These are phyloP conservation scores for Contarinia nasturtii DNA, from an alignment of 1,140 invertebrate genomes.

Conservation along the genomic window DNA sequence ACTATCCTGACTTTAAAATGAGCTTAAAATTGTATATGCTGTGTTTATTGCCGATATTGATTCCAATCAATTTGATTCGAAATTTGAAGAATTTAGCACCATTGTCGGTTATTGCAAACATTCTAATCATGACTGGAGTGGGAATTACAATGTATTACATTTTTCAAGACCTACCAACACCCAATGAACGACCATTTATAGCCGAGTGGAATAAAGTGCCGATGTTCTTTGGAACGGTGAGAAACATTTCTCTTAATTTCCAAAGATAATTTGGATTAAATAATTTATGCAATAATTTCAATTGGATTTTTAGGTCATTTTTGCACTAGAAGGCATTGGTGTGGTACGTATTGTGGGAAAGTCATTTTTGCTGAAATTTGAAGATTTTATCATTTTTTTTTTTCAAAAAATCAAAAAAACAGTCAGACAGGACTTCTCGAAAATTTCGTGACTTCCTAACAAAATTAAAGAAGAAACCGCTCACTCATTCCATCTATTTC, in stretches of 20 bases:
- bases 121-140: conserved; percentile 52
- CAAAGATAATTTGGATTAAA: conserved; percentile 36
- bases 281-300: too few relatives aligned
- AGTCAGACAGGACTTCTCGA: too few relatives aligned
- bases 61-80: conserved; percentile 55
- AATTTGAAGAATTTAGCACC: conserved; percentile 72
- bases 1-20: conserved; percentile 25
- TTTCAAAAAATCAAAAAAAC: too few relatives aligned
- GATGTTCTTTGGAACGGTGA: conserved; percentile 73
- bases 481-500: too few relatives aligned
- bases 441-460: too few relatives aligned
- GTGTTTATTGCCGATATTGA: conserved; percentile 49
- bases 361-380: too few relatives aligned
- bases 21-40: conserved; percentile 37
- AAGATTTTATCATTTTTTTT: too few relatives aligned
- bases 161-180: conserved; percentile 48
- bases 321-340: conserved; percentile 77
- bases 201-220: conserved; percentile 42
- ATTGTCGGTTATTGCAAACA: conserved; percentile 74
- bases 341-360: too few relatives aligned
- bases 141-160: conserved; percentile 74
- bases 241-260: too few relatives aligned
- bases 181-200: conserved; percentile 31
- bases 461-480: too few relatives aligned
- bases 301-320: too few relatives aligned